Evolutionary conservation across 2,797 vertebrate genomes (phyloP).

Genomic region (Eidolon dupreanum): DNA sequence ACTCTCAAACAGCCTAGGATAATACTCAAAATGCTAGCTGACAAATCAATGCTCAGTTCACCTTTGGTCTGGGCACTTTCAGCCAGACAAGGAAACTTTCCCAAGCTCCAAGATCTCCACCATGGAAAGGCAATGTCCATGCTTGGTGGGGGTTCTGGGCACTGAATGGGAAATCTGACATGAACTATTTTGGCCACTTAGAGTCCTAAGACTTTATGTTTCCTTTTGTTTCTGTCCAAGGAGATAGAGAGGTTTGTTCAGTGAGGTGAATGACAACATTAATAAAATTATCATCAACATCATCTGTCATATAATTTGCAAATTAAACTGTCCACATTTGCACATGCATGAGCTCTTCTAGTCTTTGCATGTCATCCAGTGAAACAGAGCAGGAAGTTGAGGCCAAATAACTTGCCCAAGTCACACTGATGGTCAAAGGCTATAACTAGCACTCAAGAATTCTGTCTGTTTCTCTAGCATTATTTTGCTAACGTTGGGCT

Average conservation of each 20-base stretch:
- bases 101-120: not conserved
- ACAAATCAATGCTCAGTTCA: not conserved
- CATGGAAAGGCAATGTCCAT: not conserved
- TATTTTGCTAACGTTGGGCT: slow-evolving; percentile 51
- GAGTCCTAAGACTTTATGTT: not conserved
- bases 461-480: slow-evolving; percentile 21
- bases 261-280: not conserved
- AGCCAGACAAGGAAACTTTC: not conserved
- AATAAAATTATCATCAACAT: not conserved
- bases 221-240: not conserved
- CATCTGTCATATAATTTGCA: not conserved
- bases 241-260: not conserved
- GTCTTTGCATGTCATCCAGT: not conserved
- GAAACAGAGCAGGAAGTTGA: not conserved
- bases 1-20: not conserved
- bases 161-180: not conserved
- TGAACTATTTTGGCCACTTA: not conserved
- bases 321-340: not conserved
- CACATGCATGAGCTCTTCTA: not conserved
- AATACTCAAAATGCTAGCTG: not conserved
- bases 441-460: not conserved
- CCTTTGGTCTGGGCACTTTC: not conserved
- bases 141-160: not conserved
- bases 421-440: not conserved
- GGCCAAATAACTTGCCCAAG: not conserved